Percentiles rank a stretch among this genome's conserved stretches.
phyloP scores from a whole-genome alignment of 1,140 invertebrate species.

The Belonocnema kinseyi region DNA sequence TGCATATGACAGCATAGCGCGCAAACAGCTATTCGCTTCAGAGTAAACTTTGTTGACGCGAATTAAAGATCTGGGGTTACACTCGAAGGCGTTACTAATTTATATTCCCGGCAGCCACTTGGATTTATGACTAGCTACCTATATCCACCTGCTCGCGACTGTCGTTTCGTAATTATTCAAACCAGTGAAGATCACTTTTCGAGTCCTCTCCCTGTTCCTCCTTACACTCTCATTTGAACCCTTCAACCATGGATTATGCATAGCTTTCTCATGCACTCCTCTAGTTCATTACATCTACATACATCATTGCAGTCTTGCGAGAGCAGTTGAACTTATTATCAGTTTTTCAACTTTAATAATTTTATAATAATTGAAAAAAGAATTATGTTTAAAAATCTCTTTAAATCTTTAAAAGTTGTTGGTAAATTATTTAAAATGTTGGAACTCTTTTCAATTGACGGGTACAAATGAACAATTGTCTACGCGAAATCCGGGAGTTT shows the following conservation, averaged over 20 bases:
- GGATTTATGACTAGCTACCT: constrained; percentile 52
- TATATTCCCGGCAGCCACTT: constrained; percentile 58
- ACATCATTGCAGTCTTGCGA: background rate
- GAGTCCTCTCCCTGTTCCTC: constrained; percentile 37
- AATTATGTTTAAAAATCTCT: too few species aligned
- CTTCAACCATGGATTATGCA: background rate
- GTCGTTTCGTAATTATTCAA: constrained; percentile 58
- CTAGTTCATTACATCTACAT: background rate
- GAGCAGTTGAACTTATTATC: too few species aligned
- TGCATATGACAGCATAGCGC: constrained; percentile 56
- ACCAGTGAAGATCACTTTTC: constrained; percentile 45
- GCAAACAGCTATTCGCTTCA: constrained; percentile 41
- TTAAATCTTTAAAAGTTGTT: too few species aligned
- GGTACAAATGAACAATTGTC: too few species aligned
- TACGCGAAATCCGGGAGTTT: too few species aligned
- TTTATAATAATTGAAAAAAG: too few species aligned
- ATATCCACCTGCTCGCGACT: constrained; percentile 44
- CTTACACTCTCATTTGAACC: constrained; percentile 36
- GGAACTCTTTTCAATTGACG: too few species aligned
- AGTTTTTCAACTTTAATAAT: too few species aligned
- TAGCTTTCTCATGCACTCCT: background rate
- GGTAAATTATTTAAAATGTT: too few species aligned
- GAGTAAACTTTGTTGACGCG: constrained; percentile 53
- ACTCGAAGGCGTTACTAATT: constrained; percentile 52
- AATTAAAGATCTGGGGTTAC: constrained; percentile 50